phyloP scores from a whole-genome alignment of 2,113 vertebrate species.

The Stictonetta naevosa region DNA sequence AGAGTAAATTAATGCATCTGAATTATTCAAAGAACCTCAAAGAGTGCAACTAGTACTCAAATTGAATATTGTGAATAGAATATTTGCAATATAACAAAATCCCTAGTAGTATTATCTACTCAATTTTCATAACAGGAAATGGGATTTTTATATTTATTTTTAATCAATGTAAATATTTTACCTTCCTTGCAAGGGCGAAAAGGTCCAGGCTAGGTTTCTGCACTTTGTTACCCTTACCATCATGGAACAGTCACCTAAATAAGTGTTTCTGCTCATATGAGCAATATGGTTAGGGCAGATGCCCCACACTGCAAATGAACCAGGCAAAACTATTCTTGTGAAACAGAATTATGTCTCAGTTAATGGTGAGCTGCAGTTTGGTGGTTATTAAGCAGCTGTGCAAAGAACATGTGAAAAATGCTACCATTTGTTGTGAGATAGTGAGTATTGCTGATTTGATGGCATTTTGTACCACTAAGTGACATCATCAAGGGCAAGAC shows the following conservation, averaged over 20 bases:
- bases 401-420: neutral
- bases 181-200: neutral
- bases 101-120: constrained; percentile 14
- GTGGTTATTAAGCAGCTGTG: neutral
- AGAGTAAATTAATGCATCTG: constrained; percentile 76
- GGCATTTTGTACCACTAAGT: neutral
- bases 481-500: constrained; percentile 16
- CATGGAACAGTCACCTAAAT: neutral
- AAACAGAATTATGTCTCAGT: neutral
- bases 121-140: constrained; percentile 18
- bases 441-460: neutral
- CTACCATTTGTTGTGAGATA: neutral
- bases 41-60: constrained; percentile 74
- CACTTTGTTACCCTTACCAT: neutral
- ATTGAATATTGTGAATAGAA: constrained; percentile 76
- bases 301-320: neutral
- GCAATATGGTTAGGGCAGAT: neutral
- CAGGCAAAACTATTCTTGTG: neutral
- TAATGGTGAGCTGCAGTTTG: neutral
- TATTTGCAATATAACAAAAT: constrained; percentile 61
- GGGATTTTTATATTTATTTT: constrained; percentile 9
- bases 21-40: constrained; percentile 76
- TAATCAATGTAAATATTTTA: neutral
- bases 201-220: neutral
- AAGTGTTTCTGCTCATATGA: neutral